Evolutionary conservation across 2,888 invertebrate species (phyloP).

Genomic region (Tineola bisselliella): DNA sequence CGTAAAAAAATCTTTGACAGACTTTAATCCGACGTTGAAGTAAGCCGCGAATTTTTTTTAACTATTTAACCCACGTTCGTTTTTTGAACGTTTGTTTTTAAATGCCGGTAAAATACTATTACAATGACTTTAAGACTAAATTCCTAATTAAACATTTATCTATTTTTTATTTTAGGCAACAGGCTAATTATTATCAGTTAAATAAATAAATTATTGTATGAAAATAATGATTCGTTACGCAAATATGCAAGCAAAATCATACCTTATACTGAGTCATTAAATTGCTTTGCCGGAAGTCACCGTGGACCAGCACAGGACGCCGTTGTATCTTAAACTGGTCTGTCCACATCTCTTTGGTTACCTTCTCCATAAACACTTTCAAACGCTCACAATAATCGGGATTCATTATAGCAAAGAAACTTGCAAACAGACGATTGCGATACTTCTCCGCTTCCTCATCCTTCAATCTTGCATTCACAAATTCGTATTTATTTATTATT

Average conservation of each 20-base stretch:
- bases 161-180: too few relatives aligned
- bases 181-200: too few relatives aligned
- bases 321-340: conserved; percentile 9
- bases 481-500: conserved; percentile 12
- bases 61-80: too few relatives aligned
- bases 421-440: not conserved
- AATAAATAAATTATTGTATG: too few relatives aligned
- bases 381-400: conserved; percentile 5
- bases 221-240: too few relatives aligned
- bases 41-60: too few relatives aligned
- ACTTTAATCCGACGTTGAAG: too few relatives aligned
- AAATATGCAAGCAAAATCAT: not conserved
- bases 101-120: not conserved
- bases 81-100: not conserved
- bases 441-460: conserved; percentile 8
- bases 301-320: conserved; percentile 12
- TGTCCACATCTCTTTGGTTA: not conserved
- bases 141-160: too few relatives aligned
- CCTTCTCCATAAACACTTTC: not conserved
- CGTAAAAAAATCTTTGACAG: too few relatives aligned
- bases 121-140: too few relatives aligned
- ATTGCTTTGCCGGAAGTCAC: conserved; percentile 15
- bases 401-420: not conserved
- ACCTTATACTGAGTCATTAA: conserved; percentile 15
- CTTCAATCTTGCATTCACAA: not conserved